Percentiles rank a stretch among this genome's conserved stretches.
These are phyloP conservation scores for Podargus strigoides DNA, from an alignment of 2,797 vertebrate genomes.

Conservation along the genomic window DNA sequence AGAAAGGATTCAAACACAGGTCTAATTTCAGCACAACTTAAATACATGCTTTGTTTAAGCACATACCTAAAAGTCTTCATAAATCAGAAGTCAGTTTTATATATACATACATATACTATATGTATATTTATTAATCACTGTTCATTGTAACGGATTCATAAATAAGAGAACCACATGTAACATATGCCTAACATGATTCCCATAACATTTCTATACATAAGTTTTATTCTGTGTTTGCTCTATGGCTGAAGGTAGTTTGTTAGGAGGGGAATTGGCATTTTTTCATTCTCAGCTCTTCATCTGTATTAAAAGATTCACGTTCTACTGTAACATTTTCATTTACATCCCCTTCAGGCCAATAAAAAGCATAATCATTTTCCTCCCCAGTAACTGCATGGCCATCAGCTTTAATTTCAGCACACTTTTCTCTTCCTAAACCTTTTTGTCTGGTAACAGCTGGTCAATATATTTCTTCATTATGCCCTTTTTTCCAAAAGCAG, in stretches of 20 bases:
- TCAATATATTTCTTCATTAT: conserved; percentile 46
- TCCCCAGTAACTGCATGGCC: conserved; percentile 28
- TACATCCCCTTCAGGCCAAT: conserved; percentile 54
- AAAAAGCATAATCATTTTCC: conserved; percentile 59
- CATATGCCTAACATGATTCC: neutral
- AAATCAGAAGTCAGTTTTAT: neutral
- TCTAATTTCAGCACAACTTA: neutral
- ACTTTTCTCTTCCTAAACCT: conserved; percentile 30
- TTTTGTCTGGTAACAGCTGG: conserved; percentile 32
- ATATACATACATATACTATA: neutral
- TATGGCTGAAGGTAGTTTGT: neutral
- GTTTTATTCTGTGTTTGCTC: neutral
- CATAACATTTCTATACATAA: neutral
- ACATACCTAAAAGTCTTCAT: neutral
- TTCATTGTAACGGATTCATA: neutral
- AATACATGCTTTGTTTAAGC: neutral
- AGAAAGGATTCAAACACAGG: neutral
- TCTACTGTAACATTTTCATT: conserved; percentile 53
- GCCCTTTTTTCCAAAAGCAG: neutral
- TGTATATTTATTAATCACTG: neutral
- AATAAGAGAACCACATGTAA: neutral
- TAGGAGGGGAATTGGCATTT: conserved; percentile 23
- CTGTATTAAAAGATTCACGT: conserved; percentile 44
- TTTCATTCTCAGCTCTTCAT: conserved; percentile 18
- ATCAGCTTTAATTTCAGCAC: conserved; percentile 54